A percentile compares a stretch with the other conserved stretches of the same genome.
Conservation (phyloP, 2,113 vertebrate species). For the Bombycilla garrulus region DNA sequence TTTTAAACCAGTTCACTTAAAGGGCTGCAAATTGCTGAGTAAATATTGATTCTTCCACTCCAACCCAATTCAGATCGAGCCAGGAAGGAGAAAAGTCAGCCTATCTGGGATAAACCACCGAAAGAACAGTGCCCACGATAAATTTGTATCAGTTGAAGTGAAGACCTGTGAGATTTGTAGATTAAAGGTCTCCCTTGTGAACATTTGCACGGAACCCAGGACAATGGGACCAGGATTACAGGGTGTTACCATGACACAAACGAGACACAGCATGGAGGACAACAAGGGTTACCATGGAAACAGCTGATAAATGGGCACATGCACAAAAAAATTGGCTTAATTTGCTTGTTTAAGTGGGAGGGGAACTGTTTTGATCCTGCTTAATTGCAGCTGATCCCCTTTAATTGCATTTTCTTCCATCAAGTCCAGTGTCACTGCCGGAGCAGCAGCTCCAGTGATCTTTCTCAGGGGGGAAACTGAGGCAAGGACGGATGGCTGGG, state of each 20-base stretch:
- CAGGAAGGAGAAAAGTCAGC: not conserved
- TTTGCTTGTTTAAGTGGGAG: slow-evolving; percentile 52
- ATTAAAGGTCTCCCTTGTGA: not conserved
- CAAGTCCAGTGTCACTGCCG: not conserved
- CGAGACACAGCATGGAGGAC: not conserved
- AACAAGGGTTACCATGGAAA: slow-evolving; percentile 24
- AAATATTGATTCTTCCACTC: not conserved
- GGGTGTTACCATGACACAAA: slow-evolving; percentile 12
- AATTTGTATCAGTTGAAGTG: fast-evolving
- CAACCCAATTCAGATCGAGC: fast-evolving
- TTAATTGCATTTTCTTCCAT: not conserved
- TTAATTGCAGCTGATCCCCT: slow-evolving; percentile 23
- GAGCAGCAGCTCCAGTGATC: not conserved
- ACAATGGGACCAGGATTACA: slow-evolving; percentile 5
- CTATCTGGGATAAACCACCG: not conserved
- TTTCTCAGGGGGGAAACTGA: not conserved
- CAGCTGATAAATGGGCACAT: slow-evolving; percentile 38
- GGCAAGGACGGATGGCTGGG: not conserved
- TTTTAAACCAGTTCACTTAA: not conserved
- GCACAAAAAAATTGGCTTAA: not conserved
- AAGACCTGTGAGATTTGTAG: not conserved
- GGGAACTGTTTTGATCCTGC: slow-evolving; percentile 30
- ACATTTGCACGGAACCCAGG: not conserved
- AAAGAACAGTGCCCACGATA: fast-evolving
- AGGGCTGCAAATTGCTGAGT: not conserved